phyloP scores from a whole-genome alignment of 2,113 vertebrate species.

The Baryphthengus martii region DNA sequence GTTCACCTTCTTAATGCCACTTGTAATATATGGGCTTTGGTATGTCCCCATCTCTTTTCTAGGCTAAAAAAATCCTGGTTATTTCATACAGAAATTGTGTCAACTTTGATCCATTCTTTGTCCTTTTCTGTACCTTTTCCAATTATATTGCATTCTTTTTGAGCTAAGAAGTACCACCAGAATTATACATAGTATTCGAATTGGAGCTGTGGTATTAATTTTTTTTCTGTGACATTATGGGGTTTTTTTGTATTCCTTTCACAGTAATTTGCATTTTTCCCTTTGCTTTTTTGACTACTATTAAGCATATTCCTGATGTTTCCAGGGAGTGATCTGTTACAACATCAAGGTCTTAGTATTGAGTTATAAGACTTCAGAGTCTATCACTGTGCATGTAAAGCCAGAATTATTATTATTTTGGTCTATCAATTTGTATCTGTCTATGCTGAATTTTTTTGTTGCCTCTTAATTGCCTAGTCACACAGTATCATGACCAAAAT shows the following conservation, averaged over 20 bases:
- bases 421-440: not conserved
- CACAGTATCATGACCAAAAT: not conserved
- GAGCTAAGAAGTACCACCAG: not conserved
- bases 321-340: not conserved
- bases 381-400: not conserved
- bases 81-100: not conserved
- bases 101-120: not conserved
- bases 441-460: not conserved
- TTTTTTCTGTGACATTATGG: not conserved
- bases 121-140: not conserved
- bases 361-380: not conserved
- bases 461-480: not conserved
- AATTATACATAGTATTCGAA: not conserved
- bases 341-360: not conserved
- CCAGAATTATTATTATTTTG: not conserved
- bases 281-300: not conserved
- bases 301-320: not conserved
- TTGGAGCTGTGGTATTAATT: not conserved
- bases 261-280: not conserved
- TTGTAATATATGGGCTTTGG: not conserved
- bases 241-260: not conserved
- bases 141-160: not conserved
- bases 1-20: not conserved
- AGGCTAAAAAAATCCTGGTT: not conserved
- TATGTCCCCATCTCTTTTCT: not conserved